These are phyloP conservation scores for Athalia cordata DNA, from an alignment of 2,888 invertebrate genomes.

Conservation along the genomic window DNA sequence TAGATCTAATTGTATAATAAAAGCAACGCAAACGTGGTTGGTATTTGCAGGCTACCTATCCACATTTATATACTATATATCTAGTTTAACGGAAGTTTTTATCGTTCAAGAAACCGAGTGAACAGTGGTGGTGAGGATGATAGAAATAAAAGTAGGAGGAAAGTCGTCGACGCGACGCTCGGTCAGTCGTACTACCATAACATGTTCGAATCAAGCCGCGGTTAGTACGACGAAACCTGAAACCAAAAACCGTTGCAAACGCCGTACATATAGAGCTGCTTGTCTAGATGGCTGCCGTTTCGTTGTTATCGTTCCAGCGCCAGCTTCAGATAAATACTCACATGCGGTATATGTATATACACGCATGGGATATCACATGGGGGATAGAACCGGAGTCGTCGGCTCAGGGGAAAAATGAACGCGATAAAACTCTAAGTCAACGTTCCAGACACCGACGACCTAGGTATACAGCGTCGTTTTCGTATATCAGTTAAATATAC, in stretches of 20 bases:
- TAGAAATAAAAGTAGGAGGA: neutral
- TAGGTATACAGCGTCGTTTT: too few relatives aligned
- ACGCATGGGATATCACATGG: too few relatives aligned
- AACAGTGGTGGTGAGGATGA: neutral
- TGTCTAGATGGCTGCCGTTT: neutral
- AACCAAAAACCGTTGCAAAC: constrained; percentile 39
- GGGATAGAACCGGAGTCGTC: too few relatives aligned
- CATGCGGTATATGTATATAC: too few relatives aligned
- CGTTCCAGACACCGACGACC: too few relatives aligned
- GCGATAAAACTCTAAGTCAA: too few relatives aligned
- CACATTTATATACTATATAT: neutral
- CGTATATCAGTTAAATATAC: too few relatives aligned
- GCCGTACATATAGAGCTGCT: too few relatives aligned
- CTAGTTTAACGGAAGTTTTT: constrained; percentile 7
- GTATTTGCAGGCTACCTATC: neutral
- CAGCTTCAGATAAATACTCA: constrained; percentile 11
- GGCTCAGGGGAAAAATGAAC: too few relatives aligned
- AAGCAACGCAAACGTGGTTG: neutral
- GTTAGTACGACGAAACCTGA: constrained; percentile 19
- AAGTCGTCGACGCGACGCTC: neutral
- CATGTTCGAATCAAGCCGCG: neutral
- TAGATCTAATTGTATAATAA: neutral
- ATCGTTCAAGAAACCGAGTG: constrained; percentile 4
- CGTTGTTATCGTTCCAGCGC: constrained; percentile 16
- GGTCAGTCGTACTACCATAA: neutral